Conservation (phyloP, 92 coral and sea anemone genomes). For the Palythoa grandis region DNA sequence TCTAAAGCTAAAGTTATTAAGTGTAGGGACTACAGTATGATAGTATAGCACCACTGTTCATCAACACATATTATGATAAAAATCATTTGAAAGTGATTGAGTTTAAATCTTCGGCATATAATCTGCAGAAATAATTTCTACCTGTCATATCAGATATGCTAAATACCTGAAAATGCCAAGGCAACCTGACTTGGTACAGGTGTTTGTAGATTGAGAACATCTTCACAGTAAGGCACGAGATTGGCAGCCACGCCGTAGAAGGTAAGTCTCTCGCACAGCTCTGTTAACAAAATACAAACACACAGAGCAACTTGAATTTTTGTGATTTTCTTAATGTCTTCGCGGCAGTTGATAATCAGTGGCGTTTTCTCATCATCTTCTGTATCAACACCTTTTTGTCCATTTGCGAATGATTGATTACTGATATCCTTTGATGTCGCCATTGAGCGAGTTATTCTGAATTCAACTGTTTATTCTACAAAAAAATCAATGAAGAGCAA, state of each 20-base stretch:
- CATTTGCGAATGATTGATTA: not conserved
- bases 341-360: not conserved
- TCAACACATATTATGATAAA: too few species aligned
- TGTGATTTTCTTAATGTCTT: not conserved
- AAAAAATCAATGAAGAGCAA: too few species aligned
- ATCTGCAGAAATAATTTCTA: not conserved
- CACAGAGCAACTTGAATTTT: conserved; percentile 45
- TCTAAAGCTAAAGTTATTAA: too few species aligned
- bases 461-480: too few species aligned
- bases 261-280: conserved; percentile 78
- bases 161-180: conserved; percentile 69
- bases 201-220: conserved; percentile 62
- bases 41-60: too few species aligned
- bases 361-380: not conserved
- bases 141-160: not conserved
- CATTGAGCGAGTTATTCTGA: not conserved
- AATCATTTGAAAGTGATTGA: too few species aligned
- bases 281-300: conserved; percentile 77
- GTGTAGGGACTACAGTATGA: too few species aligned
- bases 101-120: not conserved
- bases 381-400: not conserved
- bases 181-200: conserved; percentile 70
- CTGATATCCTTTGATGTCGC: not conserved
- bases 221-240: conserved; percentile 69
- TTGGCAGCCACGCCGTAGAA: conserved; percentile 82